A percentile compares a stretch with the other conserved stretches of the same genome.
These are phyloP conservation scores for Phoebastria nigripes DNA, from an alignment of 2,797 vertebrate genomes.

Conservation along the genomic window DNA sequence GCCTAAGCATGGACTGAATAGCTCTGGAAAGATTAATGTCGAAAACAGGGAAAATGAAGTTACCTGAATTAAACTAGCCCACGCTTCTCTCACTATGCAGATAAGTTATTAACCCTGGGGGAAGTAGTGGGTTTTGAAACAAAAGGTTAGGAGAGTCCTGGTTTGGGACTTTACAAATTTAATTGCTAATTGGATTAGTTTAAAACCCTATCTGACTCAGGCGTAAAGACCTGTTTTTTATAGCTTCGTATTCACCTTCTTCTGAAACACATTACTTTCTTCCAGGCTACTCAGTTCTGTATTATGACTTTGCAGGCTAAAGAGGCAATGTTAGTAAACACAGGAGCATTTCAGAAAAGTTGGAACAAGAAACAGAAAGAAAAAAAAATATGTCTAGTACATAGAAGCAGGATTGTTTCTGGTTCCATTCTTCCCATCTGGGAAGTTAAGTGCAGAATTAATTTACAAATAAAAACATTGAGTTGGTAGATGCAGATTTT, in stretches of 20 bases:
- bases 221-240: not conserved
- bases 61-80: not conserved
- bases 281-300: not conserved
- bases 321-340: not conserved
- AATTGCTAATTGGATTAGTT: not conserved
- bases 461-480: not conserved
- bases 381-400: not conserved
- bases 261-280: not conserved
- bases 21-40: not conserved
- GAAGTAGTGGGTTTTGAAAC: not conserved
- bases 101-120: not conserved
- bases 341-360: not conserved
- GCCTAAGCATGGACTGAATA: not conserved
- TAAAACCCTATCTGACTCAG: not conserved
- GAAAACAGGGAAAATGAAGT: not conserved
- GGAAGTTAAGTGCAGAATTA: not conserved
- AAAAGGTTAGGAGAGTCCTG: not conserved
- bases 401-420: not conserved
- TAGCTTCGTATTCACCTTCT: not conserved
- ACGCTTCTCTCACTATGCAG: not conserved
- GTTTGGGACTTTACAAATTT: not conserved
- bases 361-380: not conserved
- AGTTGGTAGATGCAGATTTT: not conserved
- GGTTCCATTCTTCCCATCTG: not conserved
- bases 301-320: not conserved